Evolutionary conservation across 2,888 invertebrate genomes (phyloP), one percentile per base, ranked within the genome.

Genomic region (Drosophila koepferae): DNA sequence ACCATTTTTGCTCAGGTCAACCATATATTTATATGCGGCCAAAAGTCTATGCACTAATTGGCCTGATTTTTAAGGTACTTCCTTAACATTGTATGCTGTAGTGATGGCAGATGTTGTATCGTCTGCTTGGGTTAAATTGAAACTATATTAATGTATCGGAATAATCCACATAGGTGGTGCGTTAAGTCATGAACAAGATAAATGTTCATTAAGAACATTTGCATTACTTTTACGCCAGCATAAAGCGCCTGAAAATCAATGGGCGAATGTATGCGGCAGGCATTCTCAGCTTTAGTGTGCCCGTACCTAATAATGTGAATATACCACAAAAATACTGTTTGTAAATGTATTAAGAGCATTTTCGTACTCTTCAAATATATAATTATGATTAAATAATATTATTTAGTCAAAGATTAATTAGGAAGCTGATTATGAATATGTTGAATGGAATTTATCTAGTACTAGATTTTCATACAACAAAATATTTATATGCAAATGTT

Each of bases 201-300:
- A 58, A n/a, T 14, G 48, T n/a, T 49, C 41, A 48, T 34, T 60
- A 58, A 64, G 20, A 62, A 58, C 28, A 41, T 63, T 54, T 68
- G 46, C 20, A 68, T 18, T 46, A 73, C 20, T 60, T 63, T 20
- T 59, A 48, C 16, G 53, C 60, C 74, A 46, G 28, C 49, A 67
- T 59, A 62, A 65, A 65, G 54, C 72, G 75, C 65, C 81, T 78
- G 80, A 89, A 91, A 91, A 90, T 90, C 90, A 91, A 90, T 90
- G 80, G 82, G 71, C 74, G 81, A 82, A 82, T 63, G 63, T 73
- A 63, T 73, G 58, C 69, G 64, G 77, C 63, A 69, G 70, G 67
- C 76, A 56, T 67, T 72, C 61, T 70, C 34, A 68, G 65, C 44
- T 64, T 12, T 34, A 74, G 78, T 78, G 81, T 81, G 87, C 72